Evolutionary conservation across 2,888 invertebrate genomes (phyloP).

Genomic region (Meloe dianella): DNA sequence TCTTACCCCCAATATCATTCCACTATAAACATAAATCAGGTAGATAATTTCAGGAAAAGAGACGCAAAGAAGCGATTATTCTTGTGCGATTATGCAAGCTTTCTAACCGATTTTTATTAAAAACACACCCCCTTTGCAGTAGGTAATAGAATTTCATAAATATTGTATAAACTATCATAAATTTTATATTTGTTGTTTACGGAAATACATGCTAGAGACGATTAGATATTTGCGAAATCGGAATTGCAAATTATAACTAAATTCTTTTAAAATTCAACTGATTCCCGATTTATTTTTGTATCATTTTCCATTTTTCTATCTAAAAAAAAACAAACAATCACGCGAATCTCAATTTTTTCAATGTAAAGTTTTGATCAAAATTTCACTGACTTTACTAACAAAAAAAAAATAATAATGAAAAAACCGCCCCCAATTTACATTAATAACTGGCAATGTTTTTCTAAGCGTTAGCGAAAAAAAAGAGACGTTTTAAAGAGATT

Average conservation of each 20-base stretch:
- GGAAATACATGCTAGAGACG: not conserved
- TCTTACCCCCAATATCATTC: not conserved
- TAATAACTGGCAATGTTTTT: not conserved
- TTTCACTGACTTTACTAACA: not conserved
- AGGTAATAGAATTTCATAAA: constrained; percentile 27
- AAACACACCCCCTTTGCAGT: constrained; percentile 15
- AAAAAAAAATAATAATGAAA: not conserved
- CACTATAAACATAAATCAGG: constrained; percentile 27
- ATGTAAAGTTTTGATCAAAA: not conserved
- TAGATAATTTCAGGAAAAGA: constrained; percentile 26
- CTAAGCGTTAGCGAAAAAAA: not conserved
- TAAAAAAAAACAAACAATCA: not conserved
- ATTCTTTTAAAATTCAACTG: not conserved
- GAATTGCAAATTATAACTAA: not conserved
- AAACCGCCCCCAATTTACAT: not conserved
- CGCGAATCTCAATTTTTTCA: not conserved
- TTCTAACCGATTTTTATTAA: constrained; percentile 24
- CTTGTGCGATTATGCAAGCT: constrained; percentile 26
- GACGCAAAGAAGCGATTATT: constrained; percentile 16
- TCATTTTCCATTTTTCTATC: not conserved
- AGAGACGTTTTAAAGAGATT: constrained; percentile 18
- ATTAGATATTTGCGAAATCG: not conserved
- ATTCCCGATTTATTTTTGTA: not conserved
- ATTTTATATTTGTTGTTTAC: constrained; percentile 23
- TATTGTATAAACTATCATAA: constrained; percentile 21